Evolutionary conservation across 2,888 invertebrate species (phyloP).

Genomic region (Atethmia centrago): DNA sequence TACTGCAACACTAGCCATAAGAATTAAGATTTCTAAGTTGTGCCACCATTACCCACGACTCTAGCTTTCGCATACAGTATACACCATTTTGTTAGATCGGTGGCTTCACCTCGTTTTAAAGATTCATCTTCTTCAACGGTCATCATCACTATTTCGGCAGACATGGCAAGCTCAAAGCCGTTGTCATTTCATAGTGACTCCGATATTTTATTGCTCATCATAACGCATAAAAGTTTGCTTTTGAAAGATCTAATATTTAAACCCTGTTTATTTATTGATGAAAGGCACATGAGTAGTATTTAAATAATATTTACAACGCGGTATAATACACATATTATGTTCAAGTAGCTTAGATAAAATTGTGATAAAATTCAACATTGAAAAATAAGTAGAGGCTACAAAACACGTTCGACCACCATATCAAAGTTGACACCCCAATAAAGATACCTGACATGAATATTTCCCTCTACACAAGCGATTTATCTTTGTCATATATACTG

Average conservation of each 20-base stretch:
- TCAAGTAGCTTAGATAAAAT: constrained; percentile 3
- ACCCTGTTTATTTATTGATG: not conserved
- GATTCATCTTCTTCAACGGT: not conserved
- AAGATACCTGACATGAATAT: constrained; percentile 56
- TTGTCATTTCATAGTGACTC: not conserved
- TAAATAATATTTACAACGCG: not conserved
- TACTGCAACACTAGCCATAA: not conserved
- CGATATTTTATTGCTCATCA: not conserved
- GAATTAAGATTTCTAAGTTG: not conserved
- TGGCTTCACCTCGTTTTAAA: not conserved
- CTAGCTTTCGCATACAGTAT: not conserved
- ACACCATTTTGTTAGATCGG: not conserved
- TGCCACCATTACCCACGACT: not conserved
- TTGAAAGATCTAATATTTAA: not conserved
- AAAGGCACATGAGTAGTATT: not conserved
- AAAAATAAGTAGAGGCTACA: constrained; percentile 6
- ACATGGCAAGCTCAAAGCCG: not conserved
- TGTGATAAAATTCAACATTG: not conserved
- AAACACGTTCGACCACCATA: constrained; percentile 15
- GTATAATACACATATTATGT: not conserved
- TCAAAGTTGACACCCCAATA: constrained; percentile 45
- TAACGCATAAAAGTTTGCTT: not conserved
- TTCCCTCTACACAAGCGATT: constrained; percentile 49
- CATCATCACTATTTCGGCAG: not conserved
- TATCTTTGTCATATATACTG: constrained; percentile 57